phyloP scores from a whole-genome alignment of 1,140 invertebrate genomes.

The Idris sp. region DNA sequence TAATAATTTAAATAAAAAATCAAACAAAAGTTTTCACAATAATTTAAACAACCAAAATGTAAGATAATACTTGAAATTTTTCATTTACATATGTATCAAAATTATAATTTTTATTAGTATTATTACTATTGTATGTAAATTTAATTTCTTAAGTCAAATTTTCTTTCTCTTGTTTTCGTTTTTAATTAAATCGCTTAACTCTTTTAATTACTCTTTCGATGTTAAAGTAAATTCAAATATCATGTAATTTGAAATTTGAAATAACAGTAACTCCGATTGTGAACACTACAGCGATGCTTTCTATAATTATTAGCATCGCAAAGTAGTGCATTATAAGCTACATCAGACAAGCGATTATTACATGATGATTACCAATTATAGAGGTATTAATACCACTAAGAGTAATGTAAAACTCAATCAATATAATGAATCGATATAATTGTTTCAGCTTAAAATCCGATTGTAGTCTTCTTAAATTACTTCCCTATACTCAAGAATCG shows the following conservation, averaged over 20 bases:
- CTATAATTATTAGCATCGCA: slow-evolving; percentile 24
- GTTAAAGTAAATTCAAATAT: slow-evolving; percentile 19
- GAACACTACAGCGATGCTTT: slow-evolving; percentile 23
- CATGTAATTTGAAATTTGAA: slow-evolving; percentile 4
- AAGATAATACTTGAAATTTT: too few relatives aligned
- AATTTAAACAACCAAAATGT: too few relatives aligned
- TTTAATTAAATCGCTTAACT: slow-evolving; percentile 38
- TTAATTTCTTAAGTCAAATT: too few relatives aligned
- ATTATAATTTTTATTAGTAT: slow-evolving; percentile 11
- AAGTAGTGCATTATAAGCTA: slow-evolving; percentile 23
- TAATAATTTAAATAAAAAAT: slow-evolving; percentile 21
- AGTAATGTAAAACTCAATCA: slow-evolving; percentile 26
- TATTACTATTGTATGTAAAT: slow-evolving; percentile 16
- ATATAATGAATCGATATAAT: slow-evolving; percentile 26
- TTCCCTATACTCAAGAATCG: slow-evolving; percentile 4
- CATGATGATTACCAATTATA: slow-evolving; percentile 44
- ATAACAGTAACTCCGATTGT: slow-evolving; percentile 18
- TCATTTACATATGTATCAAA: too few relatives aligned
- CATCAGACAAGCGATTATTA: slow-evolving; percentile 51
- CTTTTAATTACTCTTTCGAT: slow-evolving; percentile 27
- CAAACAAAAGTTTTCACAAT: too few relatives aligned
- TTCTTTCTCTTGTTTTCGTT: too few relatives aligned
- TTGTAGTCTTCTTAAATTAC: slow-evolving; percentile 9
- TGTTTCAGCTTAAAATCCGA: slow-evolving; percentile 4
- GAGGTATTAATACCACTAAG: slow-evolving; percentile 27